These are phyloP conservation scores for Bombylius discolor DNA, from an alignment of 2,888 invertebrate species.

Conservation along the genomic window DNA sequence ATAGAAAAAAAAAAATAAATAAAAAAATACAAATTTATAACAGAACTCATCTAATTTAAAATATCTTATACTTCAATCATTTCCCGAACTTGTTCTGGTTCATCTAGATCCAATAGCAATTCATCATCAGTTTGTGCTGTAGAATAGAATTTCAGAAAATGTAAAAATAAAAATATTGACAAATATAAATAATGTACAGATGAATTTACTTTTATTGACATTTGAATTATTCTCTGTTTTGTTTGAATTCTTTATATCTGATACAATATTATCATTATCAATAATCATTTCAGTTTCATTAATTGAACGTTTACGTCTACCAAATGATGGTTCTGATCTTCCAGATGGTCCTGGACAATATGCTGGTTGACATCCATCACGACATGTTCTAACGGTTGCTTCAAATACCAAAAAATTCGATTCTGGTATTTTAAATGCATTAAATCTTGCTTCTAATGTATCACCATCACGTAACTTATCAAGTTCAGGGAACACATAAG, in stretches of 20 bases:
- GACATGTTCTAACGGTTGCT: slow-evolving; percentile 77
- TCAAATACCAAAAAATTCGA: slow-evolving; percentile 88
- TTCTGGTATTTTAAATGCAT: slow-evolving; percentile 89
- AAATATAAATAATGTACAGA: too few species aligned
- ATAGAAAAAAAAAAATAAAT: too few species aligned
- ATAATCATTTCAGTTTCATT: slow-evolving; percentile 25
- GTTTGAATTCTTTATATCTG: neutral
- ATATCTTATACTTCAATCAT: slow-evolving; percentile 61
- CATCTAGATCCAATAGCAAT: slow-evolving; percentile 19
- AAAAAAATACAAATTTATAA: too few species aligned
- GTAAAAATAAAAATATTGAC: too few species aligned
- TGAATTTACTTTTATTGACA: too few species aligned
- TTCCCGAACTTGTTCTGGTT: slow-evolving; percentile 68
- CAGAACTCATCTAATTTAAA: too few species aligned
- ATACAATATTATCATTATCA: neutral
- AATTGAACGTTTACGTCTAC: slow-evolving; percentile 48
- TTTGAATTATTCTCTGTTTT: too few species aligned
- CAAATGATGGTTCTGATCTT: slow-evolving; percentile 70
- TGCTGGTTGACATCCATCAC: slow-evolving; percentile 82
- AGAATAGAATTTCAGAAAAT: too few species aligned
- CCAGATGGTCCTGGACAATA: slow-evolving; percentile 71
- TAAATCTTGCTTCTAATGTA: slow-evolving; percentile 79
- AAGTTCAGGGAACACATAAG: slow-evolving; percentile 81
- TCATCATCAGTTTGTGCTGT: neutral
- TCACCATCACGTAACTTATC: slow-evolving; percentile 76